Base-by-base conservation (phyloP, 92 coral and sea anemone species). In the Pocillopora meandrina region DNA sequence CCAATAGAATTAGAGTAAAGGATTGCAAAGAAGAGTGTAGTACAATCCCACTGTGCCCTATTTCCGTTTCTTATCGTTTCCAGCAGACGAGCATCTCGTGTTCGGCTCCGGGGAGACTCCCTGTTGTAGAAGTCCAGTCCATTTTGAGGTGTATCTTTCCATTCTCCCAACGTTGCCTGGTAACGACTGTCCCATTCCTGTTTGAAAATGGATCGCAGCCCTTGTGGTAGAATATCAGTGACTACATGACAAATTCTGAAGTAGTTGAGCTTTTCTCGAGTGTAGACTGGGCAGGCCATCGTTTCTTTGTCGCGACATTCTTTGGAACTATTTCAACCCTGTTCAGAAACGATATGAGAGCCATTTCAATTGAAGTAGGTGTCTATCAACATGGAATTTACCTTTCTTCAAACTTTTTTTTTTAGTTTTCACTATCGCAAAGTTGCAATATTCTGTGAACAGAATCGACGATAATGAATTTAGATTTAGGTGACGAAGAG, bases 31-130 rank as follows among this genome's bases (percentile, higher is more conserved):
- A 89, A 86, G 20, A 92, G 83, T 34, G 67, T 60, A 18, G 89
- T 88, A 76, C 91, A 74, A 61, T 88, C 94, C 94, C 91, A 91
- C 21, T 88, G 85, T 7, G 58, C 73, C n/a, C 77, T 74, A 72
- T 85, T 69, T 33, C 94, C 94, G 11, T 81, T 80, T 17, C 3
- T 42, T 63, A 84, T 88, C 1, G 71, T 59, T 14, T 90, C 71
- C 10, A 82, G 75, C 12, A 82, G 64, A 1, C 26, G 36, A 0
- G 75, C 59, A 72, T 83, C 56, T 64, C 57, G 56, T 75, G 12
- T 60, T 12, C 49, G 74, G 33, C 56, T 82, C 2, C 62, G 31
- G 2, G 72, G 63, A 19, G 86, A 71, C 57, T 88, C 91, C 16
- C 72, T 14, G 71, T 82, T 72, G 15, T 10, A 17, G 59, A 88